phyloP scores from a whole-genome alignment of 2,113 vertebrate genomes.

The Ivindomyrus marchei region DNA sequence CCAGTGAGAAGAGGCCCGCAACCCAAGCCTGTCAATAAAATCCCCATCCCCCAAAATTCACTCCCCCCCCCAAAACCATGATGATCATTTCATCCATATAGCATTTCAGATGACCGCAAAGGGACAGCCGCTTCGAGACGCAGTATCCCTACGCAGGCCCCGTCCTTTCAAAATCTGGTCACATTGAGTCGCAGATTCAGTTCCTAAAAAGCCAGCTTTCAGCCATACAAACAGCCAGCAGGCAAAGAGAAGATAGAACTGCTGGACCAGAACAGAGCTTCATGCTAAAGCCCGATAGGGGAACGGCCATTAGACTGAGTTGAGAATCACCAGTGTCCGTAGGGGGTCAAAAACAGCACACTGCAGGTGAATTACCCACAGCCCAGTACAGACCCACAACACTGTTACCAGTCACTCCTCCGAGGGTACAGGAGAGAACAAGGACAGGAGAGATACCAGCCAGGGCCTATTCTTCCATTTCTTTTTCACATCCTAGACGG shows the following conservation, averaged over 20 bases:
- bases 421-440: neutral
- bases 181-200: neutral
- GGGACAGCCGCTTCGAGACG: neutral
- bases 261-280: neutral
- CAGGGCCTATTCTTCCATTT: neutral
- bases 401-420: neutral
- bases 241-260: neutral
- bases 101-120: neutral
- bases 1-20: conserved; percentile 47
- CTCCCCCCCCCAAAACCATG: neutral
- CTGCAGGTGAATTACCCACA: neutral
- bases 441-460: neutral
- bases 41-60: neutral
- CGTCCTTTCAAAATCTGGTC: neutral
- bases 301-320: neutral
- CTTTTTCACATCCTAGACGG: neutral
- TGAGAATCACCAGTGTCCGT: neutral
- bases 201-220: neutral
- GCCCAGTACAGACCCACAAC: neutral
- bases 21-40: neutral
- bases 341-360: neutral
- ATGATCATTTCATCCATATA: neutral
- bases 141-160: neutral
- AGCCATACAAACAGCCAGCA: neutral
- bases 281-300: neutral